Evolutionary conservation across 2,888 invertebrate species (phyloP).

Genomic region (Pseudococcus longispinus): DNA sequence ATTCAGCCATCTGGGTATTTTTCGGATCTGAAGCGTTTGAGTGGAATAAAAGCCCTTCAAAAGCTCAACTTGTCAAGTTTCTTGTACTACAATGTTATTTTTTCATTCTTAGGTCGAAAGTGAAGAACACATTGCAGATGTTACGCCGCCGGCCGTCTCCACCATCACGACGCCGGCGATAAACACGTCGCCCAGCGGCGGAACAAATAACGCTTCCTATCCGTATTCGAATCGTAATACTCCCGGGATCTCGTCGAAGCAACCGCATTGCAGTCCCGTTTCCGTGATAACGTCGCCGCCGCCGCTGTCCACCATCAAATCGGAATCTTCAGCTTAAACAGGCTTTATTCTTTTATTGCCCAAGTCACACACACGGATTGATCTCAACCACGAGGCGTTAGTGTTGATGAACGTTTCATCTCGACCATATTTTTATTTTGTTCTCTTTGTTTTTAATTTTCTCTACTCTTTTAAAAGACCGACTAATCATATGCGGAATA

Average conservation of each 20-base stretch:
- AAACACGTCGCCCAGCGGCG: background rate
- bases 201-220: constrained; percentile 20
- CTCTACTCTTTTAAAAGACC: background rate
- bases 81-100: background rate
- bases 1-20: background rate
- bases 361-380: constrained; percentile 32
- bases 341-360: background rate
- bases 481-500: background rate
- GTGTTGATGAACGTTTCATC: constrained; percentile 24
- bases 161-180: background rate
- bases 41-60: background rate
- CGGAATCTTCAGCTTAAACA: constrained; percentile 58
- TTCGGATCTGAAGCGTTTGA: background rate
- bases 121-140: background rate
- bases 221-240: constrained; percentile 43
- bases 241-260: constrained; percentile 53
- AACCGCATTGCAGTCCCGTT: constrained; percentile 60
- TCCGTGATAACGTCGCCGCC: constrained; percentile 61
- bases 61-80: background rate
- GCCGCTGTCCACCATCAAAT: constrained; percentile 57
- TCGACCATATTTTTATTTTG: background rate
- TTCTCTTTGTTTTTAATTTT: background rate
- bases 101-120: background rate
- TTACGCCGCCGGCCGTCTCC: background rate
- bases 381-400: constrained; percentile 37